Base-by-base conservation (phyloP, 2,888 invertebrate genomes). In the Amaurobius ferox region DNA sequence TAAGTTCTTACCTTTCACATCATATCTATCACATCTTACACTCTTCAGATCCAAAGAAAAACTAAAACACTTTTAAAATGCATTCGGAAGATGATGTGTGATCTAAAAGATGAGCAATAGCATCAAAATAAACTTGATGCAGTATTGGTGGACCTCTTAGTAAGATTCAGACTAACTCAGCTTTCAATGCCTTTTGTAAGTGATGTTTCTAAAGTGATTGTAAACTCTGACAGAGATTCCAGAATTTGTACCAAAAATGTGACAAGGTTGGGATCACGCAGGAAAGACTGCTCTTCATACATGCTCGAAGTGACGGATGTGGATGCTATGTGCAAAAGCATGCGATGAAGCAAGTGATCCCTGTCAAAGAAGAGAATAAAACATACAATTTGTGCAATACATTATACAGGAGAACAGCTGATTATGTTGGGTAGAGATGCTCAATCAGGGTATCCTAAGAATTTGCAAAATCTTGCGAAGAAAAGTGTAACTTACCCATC, bases 201-300 rank as follows among this genome's bases (percentile, higher is more conserved):
- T 2, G 92, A 92, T 0, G 92, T 89, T 87, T 92, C 92, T 30
- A 92, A 89, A 2, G 90, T 89, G 79, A 93, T 91, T 61, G 97
- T 95, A 90, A 96, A 95, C 91, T 97, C 97, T 90, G 96, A 96
- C 55, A 98, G 93, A 19, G 97, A 96, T 90, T 96, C 95, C 66
- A 98, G 93, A 91, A 98, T 97, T 92, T 98, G 96, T 89, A 96
- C 94, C 85, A 98, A 94, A 92, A 97, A 97, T 89, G 96, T 96
- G 87, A 96, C 93, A 48, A 98, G 93, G 78, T 95, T 95, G 76
- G 95, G 94, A 90, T 96, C 96, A 79, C 98, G 94, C 87, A 99
- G 93, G 92, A 99, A 99, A 76, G 98, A 98, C 89, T 95, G 95
- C 90, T 98, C 98, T 91, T 98, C 98, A 91, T 97, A 99, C 97